Percentiles rank a stretch among this genome's conserved stretches.
phyloP scores from a whole-genome alignment of 2,113 vertebrate species.

The Formicarius rufipectus region DNA sequence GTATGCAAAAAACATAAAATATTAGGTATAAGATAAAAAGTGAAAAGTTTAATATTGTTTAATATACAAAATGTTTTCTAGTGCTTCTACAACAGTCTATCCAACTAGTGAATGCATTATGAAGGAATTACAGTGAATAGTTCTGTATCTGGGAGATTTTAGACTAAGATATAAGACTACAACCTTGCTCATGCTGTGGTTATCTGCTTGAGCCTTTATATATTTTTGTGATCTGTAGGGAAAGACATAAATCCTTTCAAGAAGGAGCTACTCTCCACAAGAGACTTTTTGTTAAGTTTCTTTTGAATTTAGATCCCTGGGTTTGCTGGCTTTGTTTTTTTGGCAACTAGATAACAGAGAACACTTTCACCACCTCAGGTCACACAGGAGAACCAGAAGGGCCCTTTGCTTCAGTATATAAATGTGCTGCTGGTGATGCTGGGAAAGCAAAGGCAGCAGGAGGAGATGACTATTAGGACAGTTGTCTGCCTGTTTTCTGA shows the following conservation, averaged over 20 bases:
- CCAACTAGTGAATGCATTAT: neutral
- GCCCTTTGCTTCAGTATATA: neutral
- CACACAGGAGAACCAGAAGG: neutral
- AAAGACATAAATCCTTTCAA: neutral
- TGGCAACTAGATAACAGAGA: neutral
- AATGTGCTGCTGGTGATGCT: accelerated
- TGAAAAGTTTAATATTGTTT: neutral
- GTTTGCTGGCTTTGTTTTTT: neutral
- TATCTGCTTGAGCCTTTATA: neutral
- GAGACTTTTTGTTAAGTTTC: neutral
- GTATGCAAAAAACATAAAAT: neutral
- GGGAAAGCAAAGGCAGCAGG: neutral
- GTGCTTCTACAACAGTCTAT: neutral
- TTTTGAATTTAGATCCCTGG: neutral
- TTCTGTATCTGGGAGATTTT: neutral
- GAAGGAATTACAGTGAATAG: neutral
- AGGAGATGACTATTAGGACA: neutral
- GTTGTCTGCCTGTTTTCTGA: neutral
- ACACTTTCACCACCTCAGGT: neutral
- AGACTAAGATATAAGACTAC: neutral
- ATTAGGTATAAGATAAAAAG: neutral
- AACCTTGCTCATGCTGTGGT: neutral
- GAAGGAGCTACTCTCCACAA: neutral
- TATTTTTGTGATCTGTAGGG: neutral
- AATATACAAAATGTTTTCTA: neutral